Evolutionary conservation across 2,113 vertebrate species (phyloP).

Genomic region (Rhinopomastus cyanomelas): DNA sequence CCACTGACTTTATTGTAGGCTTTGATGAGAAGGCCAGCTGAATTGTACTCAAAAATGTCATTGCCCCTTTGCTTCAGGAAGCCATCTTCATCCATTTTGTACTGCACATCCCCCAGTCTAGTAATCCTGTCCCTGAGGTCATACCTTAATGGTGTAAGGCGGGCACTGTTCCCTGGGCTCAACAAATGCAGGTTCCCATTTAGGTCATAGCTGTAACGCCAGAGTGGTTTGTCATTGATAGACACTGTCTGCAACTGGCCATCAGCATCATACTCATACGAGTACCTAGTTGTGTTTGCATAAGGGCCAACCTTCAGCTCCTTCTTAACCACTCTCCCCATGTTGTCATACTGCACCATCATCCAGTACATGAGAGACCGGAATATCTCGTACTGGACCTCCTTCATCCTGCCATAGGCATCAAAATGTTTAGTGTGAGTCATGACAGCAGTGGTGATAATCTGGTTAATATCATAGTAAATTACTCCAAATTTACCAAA

Average conservation of each 20-base stretch:
- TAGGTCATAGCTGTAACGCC: slow-evolving; percentile 97
- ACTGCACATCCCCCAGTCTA: slow-evolving; percentile 91
- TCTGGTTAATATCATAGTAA: slow-evolving; percentile 98
- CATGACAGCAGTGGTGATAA: slow-evolving; percentile 98
- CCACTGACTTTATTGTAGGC: slow-evolving; percentile 89
- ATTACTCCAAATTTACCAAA: slow-evolving; percentile 99
- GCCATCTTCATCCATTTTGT: slow-evolving; percentile 94
- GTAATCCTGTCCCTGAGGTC: slow-evolving; percentile 94
- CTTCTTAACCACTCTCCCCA: slow-evolving; percentile 96
- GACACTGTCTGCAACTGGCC: slow-evolving; percentile 95
- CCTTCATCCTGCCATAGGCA: slow-evolving; percentile 94
- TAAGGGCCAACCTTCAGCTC: slow-evolving; percentile 98
- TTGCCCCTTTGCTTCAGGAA: slow-evolving; percentile 93
- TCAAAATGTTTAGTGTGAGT: slow-evolving; percentile 99
- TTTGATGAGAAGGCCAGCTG: slow-evolving; percentile 88
- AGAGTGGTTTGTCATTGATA: slow-evolving; percentile 94
- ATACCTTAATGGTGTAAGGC: slow-evolving; percentile 92
- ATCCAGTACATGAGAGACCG: slow-evolving; percentile 99
- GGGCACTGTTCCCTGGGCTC: slow-evolving; percentile 92
- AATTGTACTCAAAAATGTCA: slow-evolving; percentile 95
- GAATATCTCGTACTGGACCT: slow-evolving; percentile 98
- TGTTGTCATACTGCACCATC: slow-evolving; percentile 97
- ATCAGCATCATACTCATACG: slow-evolving; percentile 93
- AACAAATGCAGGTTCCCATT: slow-evolving; percentile 96
- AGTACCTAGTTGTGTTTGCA: slow-evolving; percentile 95